phyloP scores from a whole-genome alignment of 2,888 invertebrate species.

The Cybosia mesomella region DNA sequence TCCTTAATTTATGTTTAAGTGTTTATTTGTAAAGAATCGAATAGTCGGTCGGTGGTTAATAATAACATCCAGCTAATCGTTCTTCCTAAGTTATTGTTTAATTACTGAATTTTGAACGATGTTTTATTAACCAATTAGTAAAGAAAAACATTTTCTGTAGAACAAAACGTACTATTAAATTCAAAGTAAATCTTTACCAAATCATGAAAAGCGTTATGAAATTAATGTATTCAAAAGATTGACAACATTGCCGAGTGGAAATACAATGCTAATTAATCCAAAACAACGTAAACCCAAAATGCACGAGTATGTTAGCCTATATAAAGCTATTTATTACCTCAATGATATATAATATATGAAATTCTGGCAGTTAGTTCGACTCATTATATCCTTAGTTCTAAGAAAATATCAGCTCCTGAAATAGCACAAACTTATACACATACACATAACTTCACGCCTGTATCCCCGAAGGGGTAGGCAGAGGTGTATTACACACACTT shows the following conservation, averaged over 20 bases:
- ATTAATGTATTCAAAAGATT: neutral
- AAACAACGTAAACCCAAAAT: no score
- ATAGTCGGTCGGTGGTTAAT: neutral
- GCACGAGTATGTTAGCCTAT: no score
- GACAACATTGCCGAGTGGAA: neutral
- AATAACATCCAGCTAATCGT: neutral
- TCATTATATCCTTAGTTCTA: no score
- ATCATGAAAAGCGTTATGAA: neutral
- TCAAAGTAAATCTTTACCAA: neutral
- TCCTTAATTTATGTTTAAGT: neutral
- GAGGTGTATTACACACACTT: no score
- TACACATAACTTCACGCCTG: no score
- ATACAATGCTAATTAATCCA: neutral
- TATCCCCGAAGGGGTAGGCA: no score
- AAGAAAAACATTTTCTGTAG: neutral
- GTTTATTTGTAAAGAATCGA: conserved; percentile 2
- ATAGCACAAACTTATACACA: no score
- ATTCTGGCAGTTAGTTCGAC: no score
- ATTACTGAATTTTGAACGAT: neutral
- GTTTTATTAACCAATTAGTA: neutral
- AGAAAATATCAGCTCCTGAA: no score
- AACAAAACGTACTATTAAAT: neutral
- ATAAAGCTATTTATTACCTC: no score
- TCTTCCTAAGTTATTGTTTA: neutral
- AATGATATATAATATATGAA: no score